Evolutionary conservation across 2,888 invertebrate genomes (phyloP), one percentile per base, ranked within the genome.

Genomic region (Xestoiulus laeticollis): DNA sequence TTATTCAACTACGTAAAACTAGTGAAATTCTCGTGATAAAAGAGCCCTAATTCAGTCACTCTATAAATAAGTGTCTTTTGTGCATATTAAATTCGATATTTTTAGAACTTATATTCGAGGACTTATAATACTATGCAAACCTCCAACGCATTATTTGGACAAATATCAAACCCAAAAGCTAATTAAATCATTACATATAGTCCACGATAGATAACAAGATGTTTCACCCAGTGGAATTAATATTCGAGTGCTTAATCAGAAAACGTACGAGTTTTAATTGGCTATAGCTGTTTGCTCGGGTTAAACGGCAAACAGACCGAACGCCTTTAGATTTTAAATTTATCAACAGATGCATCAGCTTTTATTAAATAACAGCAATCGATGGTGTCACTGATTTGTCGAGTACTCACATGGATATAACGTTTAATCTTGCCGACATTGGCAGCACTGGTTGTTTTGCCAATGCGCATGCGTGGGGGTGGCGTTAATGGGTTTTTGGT

Each of bases 181-280:
- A 68, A 68, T 68, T 68, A 68, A 68, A 68, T 68, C 22, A 68
- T 68, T 68, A 68, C 26, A n/a, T 26, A 68, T 26, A 68, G 68
- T 68, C 68, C 68, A 68, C 68, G 22, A 26, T n/a, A 68, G 68
- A 68, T 68, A 68, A 26, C 68, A 26, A 68, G 68, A 6, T 68
- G 68, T 68, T 68, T 68, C 68, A 68, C 68, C 68, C 68, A 68
- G 68, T 68, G 68, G 68, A 68, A 68, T 68, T 26, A 68, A 68
- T 68, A 68, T 68, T 68, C 68, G 10, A 68, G 68, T 68, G 26
- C 1, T 68, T 68, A 68, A 68, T 68, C 68, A 68, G 68, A 68
- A 26, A 68, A 68, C n/a, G 68, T 4, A 8, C 10, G 68, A 8
- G 68, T 68, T 68, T 68, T 68, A 68, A 68, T 68, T 68, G n/a